These are phyloP conservation scores for Drosophila koepferae DNA, from an alignment of 2,888 invertebrate species.

Conservation along the genomic window DNA sequence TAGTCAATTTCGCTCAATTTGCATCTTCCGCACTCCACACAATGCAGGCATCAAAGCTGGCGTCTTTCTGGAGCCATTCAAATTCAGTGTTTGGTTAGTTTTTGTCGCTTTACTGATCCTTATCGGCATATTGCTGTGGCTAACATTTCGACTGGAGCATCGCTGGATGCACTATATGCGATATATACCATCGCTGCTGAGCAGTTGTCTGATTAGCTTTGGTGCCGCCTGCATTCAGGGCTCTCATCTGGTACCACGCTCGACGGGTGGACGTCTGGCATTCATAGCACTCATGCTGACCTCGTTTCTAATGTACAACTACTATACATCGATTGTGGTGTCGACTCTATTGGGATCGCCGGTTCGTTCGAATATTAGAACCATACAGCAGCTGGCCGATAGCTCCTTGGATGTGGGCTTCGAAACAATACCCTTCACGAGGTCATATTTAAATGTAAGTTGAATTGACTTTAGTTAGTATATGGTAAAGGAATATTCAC, in stretches of 20 bases:
- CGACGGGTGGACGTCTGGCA: slow-evolving; percentile 84
- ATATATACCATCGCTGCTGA: slow-evolving; percentile 79
- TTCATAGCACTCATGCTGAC: slow-evolving; percentile 79
- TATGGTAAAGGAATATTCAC: no score
- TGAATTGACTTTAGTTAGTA: fast-evolving
- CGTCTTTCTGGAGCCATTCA: slow-evolving; percentile 87
- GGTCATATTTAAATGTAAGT: slow-evolving; percentile 77
- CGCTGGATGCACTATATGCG: slow-evolving; percentile 55
- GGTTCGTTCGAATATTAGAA: slow-evolving; percentile 86
- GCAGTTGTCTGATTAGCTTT: slow-evolving; percentile 84
- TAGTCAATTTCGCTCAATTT: slow-evolving; percentile 83
- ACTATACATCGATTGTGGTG: slow-evolving; percentile 88
- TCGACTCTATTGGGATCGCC: slow-evolving; percentile 87
- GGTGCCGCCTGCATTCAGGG: slow-evolving; percentile 86
- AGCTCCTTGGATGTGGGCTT: slow-evolving; percentile 87
- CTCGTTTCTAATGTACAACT: slow-evolving; percentile 87
- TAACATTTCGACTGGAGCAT: slow-evolving; percentile 80
- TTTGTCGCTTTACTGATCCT: slow-evolving; percentile 83
- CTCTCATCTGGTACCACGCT: slow-evolving; percentile 84
- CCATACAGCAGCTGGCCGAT: slow-evolving; percentile 86
- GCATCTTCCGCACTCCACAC: slow-evolving; percentile 87
- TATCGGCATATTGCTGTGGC: slow-evolving; percentile 81
- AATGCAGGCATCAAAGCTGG: slow-evolving; percentile 86
- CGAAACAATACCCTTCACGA: slow-evolving; percentile 85
- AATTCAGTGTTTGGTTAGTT: slow-evolving; percentile 86